Base-by-base conservation (phyloP, 2,888 invertebrate species). In the Dryomyza anilis region DNA sequence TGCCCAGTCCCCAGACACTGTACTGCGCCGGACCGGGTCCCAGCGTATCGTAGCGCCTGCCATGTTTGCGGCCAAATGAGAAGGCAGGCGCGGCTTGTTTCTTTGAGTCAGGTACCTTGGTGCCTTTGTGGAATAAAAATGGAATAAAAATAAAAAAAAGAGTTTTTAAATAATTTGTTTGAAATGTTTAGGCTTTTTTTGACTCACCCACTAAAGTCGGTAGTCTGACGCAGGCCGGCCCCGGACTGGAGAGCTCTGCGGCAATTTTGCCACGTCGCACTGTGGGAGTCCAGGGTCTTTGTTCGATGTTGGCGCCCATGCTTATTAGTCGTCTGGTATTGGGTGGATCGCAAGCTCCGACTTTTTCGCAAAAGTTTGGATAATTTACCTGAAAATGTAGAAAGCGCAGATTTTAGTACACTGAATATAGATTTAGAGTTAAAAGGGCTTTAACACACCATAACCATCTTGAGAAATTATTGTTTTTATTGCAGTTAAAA, bases 11-110 rank as follows among this genome's bases (percentile, higher is more conserved):
- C 70, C 91, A 90, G 53, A 95, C 91, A 81, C 95, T 93, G 83
- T 95, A 95, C 69, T 92, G 89, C n/a, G 94, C 94, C 16, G 95
- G 95, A 21, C 95, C 95, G 2, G 95, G 95, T 30, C 95, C 94
- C 72, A 78, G 71, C 8, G 84, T 82, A 30, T 87, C 86, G 60
- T 73, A 70, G 33, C 84, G 79, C 53, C 85, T 84, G 72, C 86
- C 87, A 66, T 85, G 80, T 69, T 85, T 84, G 43, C 89, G 88
- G 0, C 94, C 94, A 79, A 94, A 94, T 57, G 91, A 91, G 78
- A 91, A 94, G 0, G 94, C 91, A 5, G 94, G 93, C 1, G 94
- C 91, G 63, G 92, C 87, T 53, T 89, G 87, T 77, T 88, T 89
- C 73, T 90, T 90, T 1, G 93, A 93, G 80, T 93, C 93, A 64